These are phyloP conservation scores for Venturia canescens DNA, from an alignment of 1,140 invertebrate genomes.

Conservation along the genomic window DNA sequence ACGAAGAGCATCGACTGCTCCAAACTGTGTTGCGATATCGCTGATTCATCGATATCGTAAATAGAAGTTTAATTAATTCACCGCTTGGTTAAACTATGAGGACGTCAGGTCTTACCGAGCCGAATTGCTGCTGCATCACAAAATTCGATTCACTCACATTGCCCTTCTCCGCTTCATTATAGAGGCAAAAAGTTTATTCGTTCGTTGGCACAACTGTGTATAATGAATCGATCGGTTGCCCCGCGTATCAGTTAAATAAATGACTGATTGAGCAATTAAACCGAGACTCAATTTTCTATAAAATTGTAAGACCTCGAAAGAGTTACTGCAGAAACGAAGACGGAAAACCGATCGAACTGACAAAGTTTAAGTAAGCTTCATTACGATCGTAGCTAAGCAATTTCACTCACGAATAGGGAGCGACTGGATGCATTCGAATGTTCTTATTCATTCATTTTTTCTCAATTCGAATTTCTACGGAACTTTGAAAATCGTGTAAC, in stretches of 20 bases:
- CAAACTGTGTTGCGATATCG: slow-evolving; percentile 62
- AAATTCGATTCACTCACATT: slow-evolving; percentile 38
- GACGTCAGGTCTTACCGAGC: slow-evolving; percentile 69
- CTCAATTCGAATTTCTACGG: neutral
- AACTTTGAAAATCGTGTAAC: neutral
- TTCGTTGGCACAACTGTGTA: slow-evolving; percentile 19
- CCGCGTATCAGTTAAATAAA: slow-evolving; percentile 21
- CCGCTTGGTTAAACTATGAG: slow-evolving; percentile 70
- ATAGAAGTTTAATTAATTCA: slow-evolving; percentile 77
- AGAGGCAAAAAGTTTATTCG: slow-evolving; percentile 38
- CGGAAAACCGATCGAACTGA: neutral
- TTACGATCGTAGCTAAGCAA: neutral
- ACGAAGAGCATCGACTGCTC: neutral
- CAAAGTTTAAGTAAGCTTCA: neutral
- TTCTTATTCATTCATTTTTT: neutral
- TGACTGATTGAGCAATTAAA: slow-evolving; percentile 29
- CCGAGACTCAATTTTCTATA: slow-evolving; percentile 1
- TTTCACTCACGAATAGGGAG: neutral
- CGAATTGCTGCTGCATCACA: slow-evolving; percentile 35
- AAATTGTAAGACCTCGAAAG: neutral
- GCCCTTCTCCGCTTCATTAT: slow-evolving; percentile 20
- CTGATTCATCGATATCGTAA: slow-evolving; percentile 76
- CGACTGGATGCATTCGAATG: too few species aligned
- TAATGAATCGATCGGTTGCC: neutral
- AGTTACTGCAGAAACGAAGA: neutral